Evolutionary conservation across 2,113 vertebrate species (phyloP).

Genomic region (Notothenia coriiceps): DNA sequence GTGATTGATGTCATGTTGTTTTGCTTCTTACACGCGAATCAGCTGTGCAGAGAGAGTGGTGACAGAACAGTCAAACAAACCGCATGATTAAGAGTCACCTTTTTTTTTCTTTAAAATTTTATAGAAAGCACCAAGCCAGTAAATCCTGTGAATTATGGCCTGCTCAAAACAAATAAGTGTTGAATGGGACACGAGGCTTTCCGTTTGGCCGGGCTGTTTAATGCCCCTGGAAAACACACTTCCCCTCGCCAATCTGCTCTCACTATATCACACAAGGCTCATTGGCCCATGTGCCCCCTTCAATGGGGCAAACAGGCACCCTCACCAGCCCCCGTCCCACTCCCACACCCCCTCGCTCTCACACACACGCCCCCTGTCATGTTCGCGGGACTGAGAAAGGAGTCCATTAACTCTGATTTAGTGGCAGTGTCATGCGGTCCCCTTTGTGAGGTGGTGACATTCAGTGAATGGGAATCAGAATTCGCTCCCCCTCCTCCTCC

Average conservation of each 20-base stretch:
- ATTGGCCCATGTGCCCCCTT: constrained; percentile 70
- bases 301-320: constrained; percentile 68
- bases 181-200: constrained; percentile 39
- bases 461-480: constrained; percentile 82
- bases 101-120: constrained; percentile 48
- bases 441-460: constrained; percentile 84
- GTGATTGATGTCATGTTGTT: constrained; percentile 57
- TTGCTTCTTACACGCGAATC: constrained; percentile 49
- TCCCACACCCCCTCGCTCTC: constrained; percentile 63
- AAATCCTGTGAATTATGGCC: constrained; percentile 33
- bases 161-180: constrained; percentile 55
- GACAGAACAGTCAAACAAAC: constrained; percentile 56
- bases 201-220: constrained; percentile 40
- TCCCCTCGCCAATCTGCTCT: constrained; percentile 34
- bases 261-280: constrained; percentile 66
- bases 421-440: constrained; percentile 79
- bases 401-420: constrained; percentile 88
- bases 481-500: constrained; percentile 60
- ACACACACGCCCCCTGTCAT: constrained; percentile 80
- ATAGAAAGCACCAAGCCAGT: not conserved
- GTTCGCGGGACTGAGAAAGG: constrained; percentile 80
- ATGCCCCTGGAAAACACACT: constrained; percentile 54
- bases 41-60: constrained; percentile 30
- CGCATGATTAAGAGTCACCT: constrained; percentile 44
- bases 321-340: constrained; percentile 53